Conservation (phyloP, 2,888 invertebrate species). For the Drosophila paramelanica region DNA sequence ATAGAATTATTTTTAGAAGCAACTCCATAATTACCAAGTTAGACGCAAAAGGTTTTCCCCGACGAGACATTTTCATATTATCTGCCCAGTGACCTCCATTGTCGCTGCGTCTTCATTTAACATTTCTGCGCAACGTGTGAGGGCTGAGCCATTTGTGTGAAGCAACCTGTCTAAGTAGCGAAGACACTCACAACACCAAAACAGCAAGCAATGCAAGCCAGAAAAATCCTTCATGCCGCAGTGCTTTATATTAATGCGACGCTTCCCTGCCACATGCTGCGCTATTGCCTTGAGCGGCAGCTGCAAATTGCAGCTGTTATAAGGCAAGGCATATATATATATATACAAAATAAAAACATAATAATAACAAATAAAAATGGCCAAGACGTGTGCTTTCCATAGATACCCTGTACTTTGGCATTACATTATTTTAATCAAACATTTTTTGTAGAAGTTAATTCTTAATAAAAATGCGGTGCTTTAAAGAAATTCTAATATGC, state of each 20-base stretch:
- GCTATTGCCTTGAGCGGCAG: constrained; percentile 59
- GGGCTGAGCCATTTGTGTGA: constrained; percentile 20
- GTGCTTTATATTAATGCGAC: constrained; percentile 74
- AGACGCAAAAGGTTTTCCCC: background rate
- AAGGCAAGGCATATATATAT: constrained; percentile 34
- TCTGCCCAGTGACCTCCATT: constrained; percentile 37
- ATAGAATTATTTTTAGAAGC: too few relatives aligned
- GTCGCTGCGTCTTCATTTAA: constrained; percentile 42
- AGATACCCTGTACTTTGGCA: background rate
- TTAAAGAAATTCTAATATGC: too few relatives aligned
- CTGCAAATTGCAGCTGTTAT: constrained; percentile 77
- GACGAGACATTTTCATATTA: constrained; percentile 15
- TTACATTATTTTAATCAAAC: background rate
- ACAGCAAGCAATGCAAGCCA: constrained; percentile 54
- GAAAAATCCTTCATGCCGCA: constrained; percentile 75
- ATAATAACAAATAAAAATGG: constrained; percentile 43
- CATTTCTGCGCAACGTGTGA: constrained; percentile 8
- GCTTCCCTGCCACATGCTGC: constrained; percentile 55
- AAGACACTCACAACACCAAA: constrained; percentile 26
- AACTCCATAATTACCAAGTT: too few relatives aligned
- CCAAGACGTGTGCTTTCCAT: background rate
- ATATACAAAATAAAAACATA: constrained; percentile 40
- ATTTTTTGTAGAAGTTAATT: too few relatives aligned
- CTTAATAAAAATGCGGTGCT: too few relatives aligned
- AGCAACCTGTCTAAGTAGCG: constrained; percentile 41